Percentiles rank a stretch among this genome's conserved stretches.
Conservation (phyloP, 35 echinoderm and acorn worm genomes). For the Patiria miniata region DNA sequence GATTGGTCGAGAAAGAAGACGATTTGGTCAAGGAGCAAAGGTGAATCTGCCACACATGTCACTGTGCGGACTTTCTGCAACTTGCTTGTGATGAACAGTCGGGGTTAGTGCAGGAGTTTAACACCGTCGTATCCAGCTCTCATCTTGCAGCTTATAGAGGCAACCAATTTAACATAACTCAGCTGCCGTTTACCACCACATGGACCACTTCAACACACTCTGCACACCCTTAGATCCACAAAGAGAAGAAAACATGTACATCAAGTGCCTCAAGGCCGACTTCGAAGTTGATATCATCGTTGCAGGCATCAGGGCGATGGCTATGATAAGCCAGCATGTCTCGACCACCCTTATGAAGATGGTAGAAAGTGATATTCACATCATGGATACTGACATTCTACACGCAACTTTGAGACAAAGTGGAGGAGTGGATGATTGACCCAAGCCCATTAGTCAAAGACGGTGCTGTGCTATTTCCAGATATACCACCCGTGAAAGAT, state of each 20-base stretch:
- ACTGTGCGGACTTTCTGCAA: constrained; percentile 54
- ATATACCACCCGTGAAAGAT: constrained; percentile 24
- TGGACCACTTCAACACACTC: constrained; percentile 2
- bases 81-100: constrained; percentile 44
- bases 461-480: constrained; percentile 4
- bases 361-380: constrained; percentile 48
- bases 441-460: constrained; percentile 21
- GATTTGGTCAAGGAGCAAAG: constrained; percentile 37
- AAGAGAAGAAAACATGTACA: constrained; percentile 30
- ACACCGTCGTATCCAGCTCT: constrained; percentile 36
- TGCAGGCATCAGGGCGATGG: constrained; percentile 50
- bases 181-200: constrained; percentile 9
- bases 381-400: constrained; percentile 69
- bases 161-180: constrained; percentile 45
- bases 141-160: constrained; percentile 50
- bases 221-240: constrained; percentile 10
- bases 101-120: constrained; percentile 46
- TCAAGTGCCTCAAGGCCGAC: constrained; percentile 17
- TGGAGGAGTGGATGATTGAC: constrained; percentile 46
- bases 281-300: constrained; percentile 32
- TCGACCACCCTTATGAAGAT: constrained; percentile 55
- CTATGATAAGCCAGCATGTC: constrained; percentile 46
- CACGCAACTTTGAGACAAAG: constrained; percentile 25
- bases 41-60: constrained; percentile 53
- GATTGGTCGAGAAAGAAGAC: constrained; percentile 42